Evolutionary conservation across 2,888 invertebrate species (phyloP).

Genomic region (Ophion ventricosus): DNA sequence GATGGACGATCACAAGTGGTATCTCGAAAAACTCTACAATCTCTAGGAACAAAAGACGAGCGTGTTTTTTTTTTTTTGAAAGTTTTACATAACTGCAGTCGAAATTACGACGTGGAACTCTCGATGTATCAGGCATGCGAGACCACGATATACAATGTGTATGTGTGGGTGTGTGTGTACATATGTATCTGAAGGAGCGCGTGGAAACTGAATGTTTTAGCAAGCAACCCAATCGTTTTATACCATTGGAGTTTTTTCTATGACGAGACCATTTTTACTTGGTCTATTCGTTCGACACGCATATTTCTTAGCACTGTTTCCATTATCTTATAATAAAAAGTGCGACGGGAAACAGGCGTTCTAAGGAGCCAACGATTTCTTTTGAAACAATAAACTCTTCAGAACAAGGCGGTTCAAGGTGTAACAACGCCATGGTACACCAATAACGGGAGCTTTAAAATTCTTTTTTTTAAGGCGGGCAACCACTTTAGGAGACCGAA

Average conservation of each 20-base stretch:
- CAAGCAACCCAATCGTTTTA: slow-evolving; percentile 52
- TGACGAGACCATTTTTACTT: slow-evolving; percentile 1
- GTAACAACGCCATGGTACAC: background rate
- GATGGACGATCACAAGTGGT: slow-evolving; percentile 87
- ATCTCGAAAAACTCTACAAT: slow-evolving; percentile 85
- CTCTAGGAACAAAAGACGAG: slow-evolving; percentile 50
- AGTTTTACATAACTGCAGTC: slow-evolving; percentile 10
- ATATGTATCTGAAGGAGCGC: slow-evolving; percentile 1
- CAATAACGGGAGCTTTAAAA: background rate
- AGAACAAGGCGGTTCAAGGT: background rate
- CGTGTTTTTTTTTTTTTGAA: background rate
- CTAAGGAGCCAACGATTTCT: background rate
- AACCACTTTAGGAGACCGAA: too few species aligned
- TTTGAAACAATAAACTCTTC: background rate
- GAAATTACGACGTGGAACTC: slow-evolving; percentile 5
- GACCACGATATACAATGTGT: background rate
- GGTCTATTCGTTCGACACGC: background rate
- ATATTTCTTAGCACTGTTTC: background rate
- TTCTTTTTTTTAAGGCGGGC: background rate
- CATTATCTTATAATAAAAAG: slow-evolving; percentile 14
- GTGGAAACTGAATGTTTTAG: slow-evolving; percentile 2
- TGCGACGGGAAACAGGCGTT: background rate
- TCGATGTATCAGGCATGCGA: background rate
- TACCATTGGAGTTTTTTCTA: slow-evolving; percentile 5
- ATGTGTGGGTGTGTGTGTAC: slow-evolving; percentile 5